Conservation (phyloP, 2,797 vertebrate species). For the Mormyrus hasselquistii region DNA sequence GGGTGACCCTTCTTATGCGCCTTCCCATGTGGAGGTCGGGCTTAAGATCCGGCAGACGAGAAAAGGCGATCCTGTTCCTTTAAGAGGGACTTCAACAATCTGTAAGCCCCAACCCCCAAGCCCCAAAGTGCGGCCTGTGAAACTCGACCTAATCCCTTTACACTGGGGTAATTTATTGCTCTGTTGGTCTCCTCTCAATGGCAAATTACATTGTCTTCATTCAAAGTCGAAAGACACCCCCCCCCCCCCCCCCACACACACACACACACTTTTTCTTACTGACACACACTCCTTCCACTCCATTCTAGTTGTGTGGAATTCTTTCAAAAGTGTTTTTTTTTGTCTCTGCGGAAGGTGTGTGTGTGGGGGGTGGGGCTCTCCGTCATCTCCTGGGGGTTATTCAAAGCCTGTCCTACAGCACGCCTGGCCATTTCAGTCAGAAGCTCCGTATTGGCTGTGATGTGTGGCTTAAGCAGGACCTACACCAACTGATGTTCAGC, state of each 20-base stretch:
- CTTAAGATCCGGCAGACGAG: slow-evolving; percentile 2
- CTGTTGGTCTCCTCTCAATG: slow-evolving; percentile 72
- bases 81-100: slow-evolving; percentile 52
- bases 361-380: background rate
- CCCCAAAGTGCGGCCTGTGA: slow-evolving; percentile 48
- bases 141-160: slow-evolving; percentile 75
- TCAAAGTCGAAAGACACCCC: slow-evolving; percentile 53
- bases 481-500: background rate
- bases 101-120: slow-evolving; percentile 39
- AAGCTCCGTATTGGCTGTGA: background rate
- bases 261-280: background rate
- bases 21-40: slow-evolving; percentile 37
- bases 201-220: slow-evolving; percentile 80
- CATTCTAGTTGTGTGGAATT: background rate
- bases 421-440: too few relatives aligned
- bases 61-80: slow-evolving; percentile 53
- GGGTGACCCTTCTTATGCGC: slow-evolving; percentile 24
- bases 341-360: background rate
- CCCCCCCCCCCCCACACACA: slow-evolving; percentile 25
- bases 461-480: background rate
- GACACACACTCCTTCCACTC: background rate
- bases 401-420: too few relatives aligned
- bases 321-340: background rate
- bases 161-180: slow-evolving; percentile 78
- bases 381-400: too few relatives aligned